phyloP scores from a whole-genome alignment of 2,113 vertebrate genomes.

The Nerophis ophidion region DNA sequence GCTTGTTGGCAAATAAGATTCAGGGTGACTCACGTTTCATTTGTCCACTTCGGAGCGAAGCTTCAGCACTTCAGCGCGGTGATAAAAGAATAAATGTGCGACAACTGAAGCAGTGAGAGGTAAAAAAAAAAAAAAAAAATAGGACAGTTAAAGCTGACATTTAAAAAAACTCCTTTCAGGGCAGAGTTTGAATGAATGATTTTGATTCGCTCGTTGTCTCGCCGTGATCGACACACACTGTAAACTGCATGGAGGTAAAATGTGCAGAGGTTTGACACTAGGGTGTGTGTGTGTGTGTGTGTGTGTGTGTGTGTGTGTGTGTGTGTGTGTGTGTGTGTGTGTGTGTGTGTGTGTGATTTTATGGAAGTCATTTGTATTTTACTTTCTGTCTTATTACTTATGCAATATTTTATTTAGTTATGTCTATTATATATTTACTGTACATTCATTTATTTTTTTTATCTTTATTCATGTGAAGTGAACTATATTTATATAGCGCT shows the following conservation, averaged over 20 bases:
- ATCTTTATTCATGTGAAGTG: no score
- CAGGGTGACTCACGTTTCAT: neutral
- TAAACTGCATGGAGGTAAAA: neutral
- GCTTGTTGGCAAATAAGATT: slow-evolving; percentile 5
- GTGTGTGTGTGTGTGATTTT: no score
- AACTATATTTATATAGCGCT: no score
- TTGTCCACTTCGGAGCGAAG: slow-evolving; percentile 3
- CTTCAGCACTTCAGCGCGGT: neutral
- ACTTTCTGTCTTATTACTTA: no score
- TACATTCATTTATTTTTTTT: no score
- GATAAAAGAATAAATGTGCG: neutral
- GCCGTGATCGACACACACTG: neutral
- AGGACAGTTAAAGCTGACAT: neutral
- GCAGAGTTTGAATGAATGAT: neutral
- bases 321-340: no score
- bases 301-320: no score
- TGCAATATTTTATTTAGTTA: no score
- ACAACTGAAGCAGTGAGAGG: neutral
- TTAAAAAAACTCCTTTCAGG: neutral
- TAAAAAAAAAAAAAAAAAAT: neutral
- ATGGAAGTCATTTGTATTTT: no score
- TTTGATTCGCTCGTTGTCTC: neutral
- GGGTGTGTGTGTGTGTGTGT: neutral
- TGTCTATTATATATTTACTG: no score
- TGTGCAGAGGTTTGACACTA: neutral